Evolutionary conservation across 2,797 vertebrate genomes (phyloP).

Genomic region (Glyptemys insculpta): DNA sequence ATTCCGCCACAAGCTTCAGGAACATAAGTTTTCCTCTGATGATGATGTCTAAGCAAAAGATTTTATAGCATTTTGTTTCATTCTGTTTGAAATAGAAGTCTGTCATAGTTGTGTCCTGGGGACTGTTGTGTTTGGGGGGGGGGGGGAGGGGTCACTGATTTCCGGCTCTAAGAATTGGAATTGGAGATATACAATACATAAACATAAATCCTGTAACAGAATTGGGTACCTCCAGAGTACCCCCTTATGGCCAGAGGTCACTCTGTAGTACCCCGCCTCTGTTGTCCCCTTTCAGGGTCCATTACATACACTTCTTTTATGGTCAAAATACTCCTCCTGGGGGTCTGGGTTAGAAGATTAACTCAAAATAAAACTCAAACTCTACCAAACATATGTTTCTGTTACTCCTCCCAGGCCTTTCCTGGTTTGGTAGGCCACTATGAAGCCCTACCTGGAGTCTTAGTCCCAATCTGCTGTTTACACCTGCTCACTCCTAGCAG

Average conservation of each 20-base stretch:
- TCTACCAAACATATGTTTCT: not conserved
- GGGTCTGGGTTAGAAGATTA: not conserved
- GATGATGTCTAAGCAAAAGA: constrained; percentile 15
- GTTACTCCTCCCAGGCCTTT: not conserved
- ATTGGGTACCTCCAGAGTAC: too few relatives aligned
- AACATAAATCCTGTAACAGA: not conserved
- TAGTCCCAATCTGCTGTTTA: not conserved
- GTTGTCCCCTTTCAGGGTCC: too few relatives aligned
- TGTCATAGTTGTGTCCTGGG: constrained; percentile 34
- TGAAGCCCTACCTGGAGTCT: not conserved
- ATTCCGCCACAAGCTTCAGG: not conserved
- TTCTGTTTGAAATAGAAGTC: constrained; percentile 60
- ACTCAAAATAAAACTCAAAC: not conserved
- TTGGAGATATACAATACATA: not conserved
- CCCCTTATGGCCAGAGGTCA: too few relatives aligned
- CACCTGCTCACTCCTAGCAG: not conserved
- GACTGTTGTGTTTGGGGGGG: not conserved
- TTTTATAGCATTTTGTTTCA: constrained; percentile 61
- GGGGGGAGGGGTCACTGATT: not conserved
- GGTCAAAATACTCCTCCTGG: not conserved
- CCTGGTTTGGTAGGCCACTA: not conserved
- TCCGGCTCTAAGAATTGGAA: not conserved
- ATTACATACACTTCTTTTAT: not conserved
- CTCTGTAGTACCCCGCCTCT: too few relatives aligned
- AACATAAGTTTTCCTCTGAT: constrained; percentile 22